Evolutionary conservation across 2,113 vertebrate species (phyloP).

Genomic region (Amazona guildingii): DNA sequence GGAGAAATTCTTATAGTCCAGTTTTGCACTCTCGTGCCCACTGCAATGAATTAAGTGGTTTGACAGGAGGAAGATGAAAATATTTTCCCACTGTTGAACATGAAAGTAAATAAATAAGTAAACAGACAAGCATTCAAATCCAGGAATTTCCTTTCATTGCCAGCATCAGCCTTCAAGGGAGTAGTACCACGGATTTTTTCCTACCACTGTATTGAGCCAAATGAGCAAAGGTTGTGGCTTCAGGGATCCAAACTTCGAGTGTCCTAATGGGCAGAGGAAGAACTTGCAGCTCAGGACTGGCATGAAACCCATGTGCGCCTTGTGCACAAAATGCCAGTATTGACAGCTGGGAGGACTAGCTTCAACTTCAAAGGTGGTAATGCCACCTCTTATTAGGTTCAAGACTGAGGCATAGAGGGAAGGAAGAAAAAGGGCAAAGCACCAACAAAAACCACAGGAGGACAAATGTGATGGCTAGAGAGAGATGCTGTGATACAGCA

Average conservation of each 20-base stretch:
- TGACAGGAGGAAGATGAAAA: constrained; percentile 25
- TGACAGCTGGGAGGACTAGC: not conserved
- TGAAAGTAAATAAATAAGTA: constrained; percentile 63
- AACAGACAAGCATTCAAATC: constrained; percentile 52
- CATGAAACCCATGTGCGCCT: not conserved
- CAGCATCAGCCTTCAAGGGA: constrained; percentile 53
- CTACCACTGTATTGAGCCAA: not conserved
- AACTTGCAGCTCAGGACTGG: not conserved
- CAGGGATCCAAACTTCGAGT: not conserved
- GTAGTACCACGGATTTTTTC: constrained; percentile 24
- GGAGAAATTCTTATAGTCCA: not conserved
- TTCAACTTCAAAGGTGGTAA: not conserved
- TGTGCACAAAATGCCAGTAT: not conserved
- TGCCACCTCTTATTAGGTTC: not conserved
- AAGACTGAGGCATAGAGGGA: not conserved
- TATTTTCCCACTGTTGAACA: constrained; percentile 31
- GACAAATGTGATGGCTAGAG: not conserved
- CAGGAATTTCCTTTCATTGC: constrained; percentile 57
- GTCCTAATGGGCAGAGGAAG: not conserved
- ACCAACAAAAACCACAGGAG: not conserved
- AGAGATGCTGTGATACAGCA: constrained; percentile 21
- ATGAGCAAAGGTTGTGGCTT: constrained; percentile 29
- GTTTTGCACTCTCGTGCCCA: not conserved
- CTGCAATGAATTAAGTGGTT: constrained; percentile 32
- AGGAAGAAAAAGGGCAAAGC: not conserved